phyloP scores from a whole-genome alignment of 1,140 invertebrate genomes.

The Procambarus virginalis region DNA sequence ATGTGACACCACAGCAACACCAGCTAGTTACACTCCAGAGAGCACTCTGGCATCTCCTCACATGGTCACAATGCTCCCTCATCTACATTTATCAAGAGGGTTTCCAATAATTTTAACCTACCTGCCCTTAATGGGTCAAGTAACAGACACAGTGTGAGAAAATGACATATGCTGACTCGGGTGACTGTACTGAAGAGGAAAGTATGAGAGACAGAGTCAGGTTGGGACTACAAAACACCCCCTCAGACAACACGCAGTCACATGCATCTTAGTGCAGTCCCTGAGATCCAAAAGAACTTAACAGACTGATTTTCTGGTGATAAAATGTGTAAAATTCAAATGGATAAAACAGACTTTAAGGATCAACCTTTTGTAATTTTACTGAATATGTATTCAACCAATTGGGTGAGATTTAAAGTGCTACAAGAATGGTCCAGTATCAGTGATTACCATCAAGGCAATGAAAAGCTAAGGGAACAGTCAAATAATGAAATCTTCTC shows the following conservation, averaged over 20 bases:
- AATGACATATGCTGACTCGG: slow-evolving; percentile 59
- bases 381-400: neutral
- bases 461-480: slow-evolving; percentile 13
- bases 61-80: slow-evolving; percentile 41
- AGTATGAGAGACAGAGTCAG: slow-evolving; percentile 65
- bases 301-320: slow-evolving; percentile 9
- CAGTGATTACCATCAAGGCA: slow-evolving; percentile 17
- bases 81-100: slow-evolving; percentile 17
- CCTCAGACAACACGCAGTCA: slow-evolving; percentile 64
- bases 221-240: slow-evolving; percentile 53
- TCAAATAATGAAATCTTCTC: slow-evolving; percentile 9
- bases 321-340: slow-evolving; percentile 8
- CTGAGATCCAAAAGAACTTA: slow-evolving; percentile 28
- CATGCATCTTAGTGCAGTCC: slow-evolving; percentile 47
- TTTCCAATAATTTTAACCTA: slow-evolving; percentile 36
- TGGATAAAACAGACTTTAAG: neutral
- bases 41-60: slow-evolving; percentile 53
- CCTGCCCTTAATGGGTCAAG: slow-evolving; percentile 50
- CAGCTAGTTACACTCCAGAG: slow-evolving; percentile 47
- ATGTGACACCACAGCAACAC: slow-evolving; percentile 42
- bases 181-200: slow-evolving; percentile 60
- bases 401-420: slow-evolving; percentile 17
- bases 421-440: slow-evolving; percentile 14
- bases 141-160: slow-evolving; percentile 51
- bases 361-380: neutral